Evolutionary conservation across 2,888 invertebrate species (phyloP).

Genomic region (Drosophila rellima): DNA sequence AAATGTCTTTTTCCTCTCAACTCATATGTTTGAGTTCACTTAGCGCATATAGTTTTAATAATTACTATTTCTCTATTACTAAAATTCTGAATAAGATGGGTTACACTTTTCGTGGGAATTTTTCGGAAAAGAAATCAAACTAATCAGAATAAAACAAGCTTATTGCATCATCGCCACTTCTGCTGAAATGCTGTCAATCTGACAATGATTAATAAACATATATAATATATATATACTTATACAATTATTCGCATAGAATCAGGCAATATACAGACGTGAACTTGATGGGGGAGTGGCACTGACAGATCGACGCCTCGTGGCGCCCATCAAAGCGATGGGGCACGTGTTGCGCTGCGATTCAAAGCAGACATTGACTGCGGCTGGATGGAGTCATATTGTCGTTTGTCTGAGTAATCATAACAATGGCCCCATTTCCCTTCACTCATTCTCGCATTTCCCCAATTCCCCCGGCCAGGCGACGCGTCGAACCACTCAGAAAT

Average conservation of each 20-base stretch:
- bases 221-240: not conserved
- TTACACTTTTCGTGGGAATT: constrained; percentile 1
- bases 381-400: constrained; percentile 19
- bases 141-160: constrained; percentile 24
- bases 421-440: constrained; percentile 24
- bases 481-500: constrained; percentile 7
- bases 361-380: constrained; percentile 15
- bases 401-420: constrained; percentile 25
- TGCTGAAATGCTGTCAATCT: constrained; percentile 8
- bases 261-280: constrained; percentile 7
- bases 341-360: constrained; percentile 32
- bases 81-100: not conserved
- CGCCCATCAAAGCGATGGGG: constrained; percentile 1
- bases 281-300: constrained; percentile 10
- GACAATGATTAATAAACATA: constrained; percentile 12
- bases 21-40: not conserved
- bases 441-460: not conserved
- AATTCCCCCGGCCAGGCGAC: not conserved
- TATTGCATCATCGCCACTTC: constrained; percentile 48
- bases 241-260: constrained; percentile 6
- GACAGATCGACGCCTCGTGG: not conserved
- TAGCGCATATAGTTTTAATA: not conserved
- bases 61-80: not conserved
- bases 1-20: not conserved
- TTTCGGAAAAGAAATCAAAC: constrained; percentile 18